These are phyloP conservation scores for Piaya cayana DNA, from an alignment of 2,113 vertebrate genomes.

Conservation along the genomic window DNA sequence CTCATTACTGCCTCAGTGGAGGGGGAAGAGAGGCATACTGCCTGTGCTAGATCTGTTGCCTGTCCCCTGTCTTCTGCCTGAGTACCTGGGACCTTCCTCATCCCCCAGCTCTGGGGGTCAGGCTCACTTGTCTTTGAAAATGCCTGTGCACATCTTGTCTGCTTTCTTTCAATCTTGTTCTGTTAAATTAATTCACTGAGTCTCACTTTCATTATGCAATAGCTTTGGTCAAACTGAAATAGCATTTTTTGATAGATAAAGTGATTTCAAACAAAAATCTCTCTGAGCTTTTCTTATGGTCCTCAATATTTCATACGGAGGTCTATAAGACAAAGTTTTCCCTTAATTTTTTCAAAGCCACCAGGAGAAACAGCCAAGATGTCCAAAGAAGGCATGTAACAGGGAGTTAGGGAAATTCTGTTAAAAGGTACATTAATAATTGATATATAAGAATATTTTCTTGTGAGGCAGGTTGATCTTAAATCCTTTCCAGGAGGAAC, in stretches of 20 bases:
- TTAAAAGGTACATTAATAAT: not conserved
- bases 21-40: not conserved
- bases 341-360: not conserved
- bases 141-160: not conserved
- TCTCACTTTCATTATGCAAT: not conserved
- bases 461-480: not conserved
- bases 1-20: not conserved
- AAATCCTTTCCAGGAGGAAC: not conserved
- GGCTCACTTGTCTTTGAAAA: not conserved
- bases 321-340: not conserved
- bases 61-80: fast-evolving
- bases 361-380: not conserved
- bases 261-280: not conserved
- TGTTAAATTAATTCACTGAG: not conserved
- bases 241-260: not conserved
- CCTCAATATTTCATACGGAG: not conserved
- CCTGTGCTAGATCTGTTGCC: not conserved
- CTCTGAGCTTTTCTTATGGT: not conserved
- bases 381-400: not conserved
- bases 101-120: fast-evolving
- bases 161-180: not conserved
- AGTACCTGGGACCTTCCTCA: fast-evolving
- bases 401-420: not conserved
- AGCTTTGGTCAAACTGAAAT: not conserved
- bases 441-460: not conserved